phyloP scores from a whole-genome alignment of 2,797 vertebrate genomes.

The Trematomus bernacchii region DNA sequence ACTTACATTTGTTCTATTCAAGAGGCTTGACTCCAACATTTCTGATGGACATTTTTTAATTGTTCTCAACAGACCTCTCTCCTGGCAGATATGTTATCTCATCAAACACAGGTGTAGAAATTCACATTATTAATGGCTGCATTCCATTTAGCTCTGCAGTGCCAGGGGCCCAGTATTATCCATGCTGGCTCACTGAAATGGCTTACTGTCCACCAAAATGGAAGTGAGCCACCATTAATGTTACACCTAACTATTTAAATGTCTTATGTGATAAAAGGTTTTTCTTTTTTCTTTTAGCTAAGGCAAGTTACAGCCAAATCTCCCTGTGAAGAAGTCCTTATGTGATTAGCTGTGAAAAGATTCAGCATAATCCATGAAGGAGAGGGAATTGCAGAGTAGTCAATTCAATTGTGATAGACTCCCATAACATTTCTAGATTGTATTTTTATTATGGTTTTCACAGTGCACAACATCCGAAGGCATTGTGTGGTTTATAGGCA shows the following conservation, averaged over 20 bases:
- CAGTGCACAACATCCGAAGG: conserved; percentile 63
- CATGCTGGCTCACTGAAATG: conserved; percentile 18
- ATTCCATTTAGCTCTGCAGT: conserved; percentile 29
- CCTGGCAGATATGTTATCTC: conserved; percentile 15
- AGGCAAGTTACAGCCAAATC: conserved; percentile 25
- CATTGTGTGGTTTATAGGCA: conserved; percentile 58
- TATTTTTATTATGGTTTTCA: conserved; percentile 69
- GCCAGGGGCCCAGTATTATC: neutral
- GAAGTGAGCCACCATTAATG: conserved; percentile 25
- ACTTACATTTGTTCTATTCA: too few species aligned
- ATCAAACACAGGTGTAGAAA: conserved; percentile 33
- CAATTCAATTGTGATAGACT: conserved; percentile 58
- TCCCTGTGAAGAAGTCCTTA: conserved; percentile 28
- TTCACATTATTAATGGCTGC: conserved; percentile 35
- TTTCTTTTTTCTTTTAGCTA: neutral
- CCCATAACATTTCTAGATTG: conserved; percentile 70
- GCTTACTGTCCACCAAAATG: conserved; percentile 7
- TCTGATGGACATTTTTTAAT: neutral
- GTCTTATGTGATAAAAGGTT: neutral
- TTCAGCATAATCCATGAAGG: conserved; percentile 35
- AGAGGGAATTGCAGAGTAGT: conserved; percentile 47
- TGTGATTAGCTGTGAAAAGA: conserved; percentile 40
- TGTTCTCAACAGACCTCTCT: conserved; percentile 4
- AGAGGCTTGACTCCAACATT: neutral
- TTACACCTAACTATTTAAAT: conserved; percentile 17